Percentiles rank a stretch among this genome's conserved stretches.
Evolutionary conservation across 1,140 invertebrate genomes (phyloP).

Genomic region (Magallana gigas): DNA sequence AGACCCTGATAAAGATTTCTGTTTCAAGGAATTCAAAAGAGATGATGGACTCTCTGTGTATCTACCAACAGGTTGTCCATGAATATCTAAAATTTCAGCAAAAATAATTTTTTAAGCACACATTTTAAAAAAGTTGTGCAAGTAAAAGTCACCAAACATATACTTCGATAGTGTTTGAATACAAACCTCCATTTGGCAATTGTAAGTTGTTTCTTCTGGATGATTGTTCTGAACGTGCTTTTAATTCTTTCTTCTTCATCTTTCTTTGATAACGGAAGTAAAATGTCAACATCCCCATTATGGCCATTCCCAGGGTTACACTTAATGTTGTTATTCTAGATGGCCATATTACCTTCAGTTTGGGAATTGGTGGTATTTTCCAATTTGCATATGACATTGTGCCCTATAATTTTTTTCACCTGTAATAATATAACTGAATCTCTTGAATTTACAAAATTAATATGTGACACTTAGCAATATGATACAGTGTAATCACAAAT

Average conservation of each 20-base stretch:
- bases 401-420: background rate
- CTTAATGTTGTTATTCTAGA: background rate
- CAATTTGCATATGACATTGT: background rate
- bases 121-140: background rate
- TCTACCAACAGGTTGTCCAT: slow-evolving; percentile 10
- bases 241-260: slow-evolving; percentile 54
- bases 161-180: background rate
- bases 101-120: background rate
- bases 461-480: too few species aligned
- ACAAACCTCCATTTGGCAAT: slow-evolving; percentile 18
- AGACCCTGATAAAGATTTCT: slow-evolving; percentile 67
- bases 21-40: slow-evolving; percentile 53
- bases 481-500: too few species aligned
- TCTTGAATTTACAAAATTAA: background rate
- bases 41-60: slow-evolving; percentile 55
- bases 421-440: background rate
- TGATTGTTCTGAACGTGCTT: slow-evolving; percentile 38
- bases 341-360: background rate
- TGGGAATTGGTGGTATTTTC: slow-evolving; percentile 11
- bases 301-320: slow-evolving; percentile 70
- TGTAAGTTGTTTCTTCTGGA: slow-evolving; percentile 37
- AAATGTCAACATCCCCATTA: slow-evolving; percentile 72
- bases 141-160: background rate
- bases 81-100: slow-evolving; percentile 53
- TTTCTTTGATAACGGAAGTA: slow-evolving; percentile 62